Percentiles rank a stretch among this genome's conserved stretches.
Conservation (phyloP, 2,113 vertebrate genomes). For the Salvelinus alpinus region DNA sequence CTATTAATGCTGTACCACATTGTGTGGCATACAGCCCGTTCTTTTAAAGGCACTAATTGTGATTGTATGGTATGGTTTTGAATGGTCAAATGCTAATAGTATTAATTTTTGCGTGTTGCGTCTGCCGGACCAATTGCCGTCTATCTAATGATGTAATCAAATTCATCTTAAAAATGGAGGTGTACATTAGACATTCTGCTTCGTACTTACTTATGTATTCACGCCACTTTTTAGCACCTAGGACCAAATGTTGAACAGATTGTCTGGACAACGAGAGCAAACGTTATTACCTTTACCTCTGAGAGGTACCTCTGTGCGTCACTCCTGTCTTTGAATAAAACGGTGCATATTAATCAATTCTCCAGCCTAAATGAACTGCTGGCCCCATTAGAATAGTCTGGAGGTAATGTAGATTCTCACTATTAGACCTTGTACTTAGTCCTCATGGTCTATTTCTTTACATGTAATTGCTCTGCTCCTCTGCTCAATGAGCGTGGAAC, state of each 20-base stretch:
- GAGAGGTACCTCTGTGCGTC: conserved; percentile 85
- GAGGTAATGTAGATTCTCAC: conserved; percentile 72
- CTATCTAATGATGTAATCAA: too few relatives aligned
- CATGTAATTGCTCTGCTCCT: conserved; percentile 84
- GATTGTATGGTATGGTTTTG: background rate
- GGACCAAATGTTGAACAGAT: conserved; percentile 81
- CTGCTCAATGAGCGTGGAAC: conserved; percentile 81
- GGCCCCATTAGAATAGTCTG: conserved; percentile 79
- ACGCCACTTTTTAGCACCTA: conserved; percentile 46
- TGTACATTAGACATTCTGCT: too few relatives aligned
- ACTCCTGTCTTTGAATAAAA: conserved; percentile 81
- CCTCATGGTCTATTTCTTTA: conserved; percentile 77
- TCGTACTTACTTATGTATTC: too few relatives aligned
- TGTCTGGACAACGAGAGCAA: conserved; percentile 80
- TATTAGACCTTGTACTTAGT: conserved; percentile 76
- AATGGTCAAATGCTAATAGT: too few relatives aligned
- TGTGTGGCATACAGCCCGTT: background rate
- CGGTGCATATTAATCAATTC: conserved; percentile 90
- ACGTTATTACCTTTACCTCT: conserved; percentile 87
- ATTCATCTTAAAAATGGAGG: too few relatives aligned
- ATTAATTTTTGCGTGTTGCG: too few relatives aligned
- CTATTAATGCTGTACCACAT: background rate
- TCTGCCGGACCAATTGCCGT: too few relatives aligned
- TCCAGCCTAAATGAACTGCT: conserved; percentile 72
- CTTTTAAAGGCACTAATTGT: background rate